A percentile compares a stretch with the other conserved stretches of the same genome.
phyloP scores from a whole-genome alignment of 1,140 invertebrate species.

The Scaptomyza hsui region DNA sequence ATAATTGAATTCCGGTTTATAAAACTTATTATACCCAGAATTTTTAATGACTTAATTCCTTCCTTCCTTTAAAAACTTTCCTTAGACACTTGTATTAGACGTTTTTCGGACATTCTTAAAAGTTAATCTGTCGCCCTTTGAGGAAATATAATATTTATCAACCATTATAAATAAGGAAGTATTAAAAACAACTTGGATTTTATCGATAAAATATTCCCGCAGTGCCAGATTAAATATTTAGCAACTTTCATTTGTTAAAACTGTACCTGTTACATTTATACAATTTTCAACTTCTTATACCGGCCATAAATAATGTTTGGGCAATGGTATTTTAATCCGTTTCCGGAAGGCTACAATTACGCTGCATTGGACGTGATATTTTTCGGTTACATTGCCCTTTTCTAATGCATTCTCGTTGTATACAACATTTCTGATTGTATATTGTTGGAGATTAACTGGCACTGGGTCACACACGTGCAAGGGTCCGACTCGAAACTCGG shows the following conservation, averaged over 20 bases:
- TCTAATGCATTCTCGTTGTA: slow-evolving; percentile 29
- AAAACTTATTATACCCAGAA: no score
- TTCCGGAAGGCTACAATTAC: slow-evolving; percentile 75
- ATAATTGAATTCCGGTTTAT: no score
- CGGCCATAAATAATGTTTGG: slow-evolving; percentile 32
- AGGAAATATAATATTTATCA: not conserved
- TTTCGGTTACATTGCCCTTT: slow-evolving; percentile 49
- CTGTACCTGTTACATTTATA: slow-evolving; percentile 1
- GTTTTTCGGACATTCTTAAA: no score
- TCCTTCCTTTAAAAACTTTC: no score
- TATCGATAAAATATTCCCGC: not conserved
- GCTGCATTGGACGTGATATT: slow-evolving; percentile 55
- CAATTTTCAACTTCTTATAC: no score
- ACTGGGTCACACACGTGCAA: slow-evolving; percentile 72
- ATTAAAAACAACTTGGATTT: not conserved
- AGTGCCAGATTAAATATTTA: not conserved
- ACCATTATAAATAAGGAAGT: not conserved
- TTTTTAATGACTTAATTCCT: no score
- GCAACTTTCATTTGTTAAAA: not conserved
- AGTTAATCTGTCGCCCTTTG: no score
- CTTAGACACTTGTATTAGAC: no score
- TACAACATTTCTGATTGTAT: slow-evolving; percentile 47
- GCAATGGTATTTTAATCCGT: slow-evolving; percentile 65
- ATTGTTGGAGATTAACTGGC: slow-evolving; percentile 65
- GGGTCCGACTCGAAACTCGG: slow-evolving; percentile 49